phyloP scores from a whole-genome alignment of 1,140 invertebrate genomes.

The Ooceraea biroi region DNA sequence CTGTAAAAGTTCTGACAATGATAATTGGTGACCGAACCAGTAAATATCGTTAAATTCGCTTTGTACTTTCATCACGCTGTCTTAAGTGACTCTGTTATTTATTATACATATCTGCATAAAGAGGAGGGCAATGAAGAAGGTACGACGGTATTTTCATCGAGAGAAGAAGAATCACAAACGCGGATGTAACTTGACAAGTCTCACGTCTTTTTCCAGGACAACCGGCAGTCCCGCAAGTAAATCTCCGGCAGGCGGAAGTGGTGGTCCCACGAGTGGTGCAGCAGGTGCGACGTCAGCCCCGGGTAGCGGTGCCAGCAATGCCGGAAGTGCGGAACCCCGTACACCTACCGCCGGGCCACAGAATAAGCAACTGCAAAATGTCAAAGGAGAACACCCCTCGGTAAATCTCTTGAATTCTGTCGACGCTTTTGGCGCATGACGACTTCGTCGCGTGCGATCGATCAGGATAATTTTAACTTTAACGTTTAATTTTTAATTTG shows the following conservation, averaged over 20 bases:
- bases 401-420: slow-evolving; percentile 85
- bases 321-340: slow-evolving; percentile 86
- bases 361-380: slow-evolving; percentile 92
- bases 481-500: slow-evolving; percentile 62
- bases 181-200: neutral
- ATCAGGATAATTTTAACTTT: slow-evolving; percentile 4
- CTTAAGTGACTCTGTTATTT: neutral
- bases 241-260: slow-evolving; percentile 88
- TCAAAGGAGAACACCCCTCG: slow-evolving; percentile 92
- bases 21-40: neutral
- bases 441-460: neutral
- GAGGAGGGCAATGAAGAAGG: neutral
- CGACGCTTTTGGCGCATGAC: neutral
- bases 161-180: neutral
- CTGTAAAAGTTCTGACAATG: neutral
- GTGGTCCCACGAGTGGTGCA: slow-evolving; percentile 75
- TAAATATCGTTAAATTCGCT: slow-evolving; percentile 4
- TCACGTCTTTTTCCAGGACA: slow-evolving; percentile 85
- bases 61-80: neutral
- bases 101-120: neutral
- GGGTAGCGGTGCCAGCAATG: slow-evolving; percentile 77
- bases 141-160: neutral
- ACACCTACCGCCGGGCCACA: slow-evolving; percentile 90
- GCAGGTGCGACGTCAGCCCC: slow-evolving; percentile 86
- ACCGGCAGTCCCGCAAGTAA: slow-evolving; percentile 91